A percentile compares a stretch with the other conserved stretches of the same genome.
These are phyloP conservation scores for Suricata suricatta DNA, from an alignment of 2,113 vertebrate species.

Conservation along the genomic window DNA sequence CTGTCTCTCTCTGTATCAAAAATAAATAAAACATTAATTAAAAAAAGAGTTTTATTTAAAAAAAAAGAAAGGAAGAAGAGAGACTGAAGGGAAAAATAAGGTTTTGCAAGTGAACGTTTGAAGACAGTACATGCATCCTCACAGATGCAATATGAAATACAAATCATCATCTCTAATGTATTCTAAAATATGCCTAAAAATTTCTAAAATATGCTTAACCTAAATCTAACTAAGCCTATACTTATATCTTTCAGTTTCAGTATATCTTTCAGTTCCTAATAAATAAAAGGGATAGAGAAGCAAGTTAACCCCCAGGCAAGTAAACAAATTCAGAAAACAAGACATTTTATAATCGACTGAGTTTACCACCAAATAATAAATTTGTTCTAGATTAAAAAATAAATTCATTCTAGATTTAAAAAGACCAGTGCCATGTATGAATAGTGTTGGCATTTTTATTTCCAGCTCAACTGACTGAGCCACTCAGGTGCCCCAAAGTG, in stretches of 20 bases:
- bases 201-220: neutral
- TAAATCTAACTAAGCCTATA: neutral
- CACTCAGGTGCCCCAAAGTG: too few species aligned
- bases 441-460: too few species aligned
- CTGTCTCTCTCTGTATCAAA: too few species aligned
- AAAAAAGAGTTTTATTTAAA: too few species aligned
- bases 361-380: slow-evolving; percentile 16
- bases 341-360: neutral
- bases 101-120: neutral
- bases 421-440: neutral
- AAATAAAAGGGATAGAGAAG: neutral
- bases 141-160: neutral
- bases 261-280: neutral
- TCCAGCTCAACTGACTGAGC: too few species aligned
- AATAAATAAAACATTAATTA: too few species aligned
- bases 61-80: neutral
- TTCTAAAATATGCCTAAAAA: slow-evolving; percentile 3
- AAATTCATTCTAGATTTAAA: neutral
- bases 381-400: slow-evolving; percentile 17
- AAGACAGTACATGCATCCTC: neutral
- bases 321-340: slow-evolving; percentile 26
- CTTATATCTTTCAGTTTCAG: neutral
- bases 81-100: neutral
- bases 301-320: neutral
- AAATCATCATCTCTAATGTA: neutral